Base-by-base conservation (phyloP, 2,113 vertebrate genomes). In the Ramphastos sulfuratus region DNA sequence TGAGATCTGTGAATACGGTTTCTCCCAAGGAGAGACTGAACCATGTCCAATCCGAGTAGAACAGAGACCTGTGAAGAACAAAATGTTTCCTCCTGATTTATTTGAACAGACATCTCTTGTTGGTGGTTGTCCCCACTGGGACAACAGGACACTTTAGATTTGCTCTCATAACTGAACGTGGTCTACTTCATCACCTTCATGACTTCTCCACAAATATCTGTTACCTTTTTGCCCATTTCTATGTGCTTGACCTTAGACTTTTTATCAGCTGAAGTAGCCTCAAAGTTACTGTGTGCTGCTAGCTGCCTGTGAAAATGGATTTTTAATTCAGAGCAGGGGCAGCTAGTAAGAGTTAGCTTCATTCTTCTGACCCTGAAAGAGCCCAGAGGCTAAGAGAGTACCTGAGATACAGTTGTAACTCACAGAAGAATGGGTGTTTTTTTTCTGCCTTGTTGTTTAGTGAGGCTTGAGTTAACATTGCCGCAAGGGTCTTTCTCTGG, bases 21-120 rank as follows among this genome's bases (percentile, higher is more conserved):
- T 64, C 27, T 93, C 52, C 24, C 63, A 63, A 73, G 59, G 76
- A 60, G 42, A 91, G 50, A 39, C 20, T 59, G 48, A 93, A n/a
- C 24, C 15, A 13, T 66, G 55, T 67, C 59, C 24, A 67, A 23
- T 18, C n/a, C 33, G 39, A 91, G 50, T 20, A 79, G 63, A 90
- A 42, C 39, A 73, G 76, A 87, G 48, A 77, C 24, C 70, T 93
- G 39, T 64, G 63, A 92, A 69, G 69, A 58, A 31, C 33, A 61
- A 58, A 82, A 77, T 5, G 8, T 74, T 67, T 90, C 74, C 31
- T 69, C 16, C 39, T 66, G 50, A 74, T 85, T 72, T 66, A 74
- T 65, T 58, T 75, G 71, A 86, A 65, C 58, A 93, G 87, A 73
- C 73, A 70, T 76, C n/a, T 88, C 48, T 93, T 90, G 48, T 60